Evolutionary conservation across 1,140 invertebrate species (phyloP), one percentile per base, ranked within the genome.

Genomic region (Zeugodacus cucurbitae): DNA sequence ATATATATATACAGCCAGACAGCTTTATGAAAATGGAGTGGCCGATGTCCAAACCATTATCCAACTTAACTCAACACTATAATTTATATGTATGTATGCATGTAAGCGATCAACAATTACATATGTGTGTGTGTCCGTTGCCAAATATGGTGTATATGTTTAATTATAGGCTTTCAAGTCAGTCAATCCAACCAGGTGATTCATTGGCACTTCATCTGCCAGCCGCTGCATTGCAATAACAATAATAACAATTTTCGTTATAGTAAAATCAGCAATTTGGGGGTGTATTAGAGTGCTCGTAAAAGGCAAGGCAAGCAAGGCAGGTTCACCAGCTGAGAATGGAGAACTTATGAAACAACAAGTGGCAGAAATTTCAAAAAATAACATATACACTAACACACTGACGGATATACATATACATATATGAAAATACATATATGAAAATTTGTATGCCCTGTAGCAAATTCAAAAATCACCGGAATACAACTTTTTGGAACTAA

Each of bases 141-240:
- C 67, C 67, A 74, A 74, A 74, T 74, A 74, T 74, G 67, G 67
- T 34, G 20, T 5, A 74, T 20, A 48, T 17, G 14, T 54, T 54
- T 82, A 82, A 82, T 82, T 82, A 82, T 82, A 22, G 74, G n/a
- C 74, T 48, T 29, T 82, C n/a, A 54, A 54, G 67, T 32, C 67
- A 32, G 22, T 59, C 58, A 17, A 0, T 54, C 22, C 58, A 74
- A 37, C 17, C 17, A 37, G 74, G 74, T 82, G 74, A 82, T 48
- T 82, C 37, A 82, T 82, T 48, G 74, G 20, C 74, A 82, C 34
- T 74, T 74, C 67, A 74, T 37, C 67, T 37, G 67, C 34, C 67
- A 74, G 34, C 20, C 22, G 17, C 34, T 41, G 17, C 67, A 74
- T 37, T n/a, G 34, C 41, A 48, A 62, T 62, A 82, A 48, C 11